Evolutionary conservation across 2,113 vertebrate genomes (phyloP).

Genomic region (Pelusios castaneus): DNA sequence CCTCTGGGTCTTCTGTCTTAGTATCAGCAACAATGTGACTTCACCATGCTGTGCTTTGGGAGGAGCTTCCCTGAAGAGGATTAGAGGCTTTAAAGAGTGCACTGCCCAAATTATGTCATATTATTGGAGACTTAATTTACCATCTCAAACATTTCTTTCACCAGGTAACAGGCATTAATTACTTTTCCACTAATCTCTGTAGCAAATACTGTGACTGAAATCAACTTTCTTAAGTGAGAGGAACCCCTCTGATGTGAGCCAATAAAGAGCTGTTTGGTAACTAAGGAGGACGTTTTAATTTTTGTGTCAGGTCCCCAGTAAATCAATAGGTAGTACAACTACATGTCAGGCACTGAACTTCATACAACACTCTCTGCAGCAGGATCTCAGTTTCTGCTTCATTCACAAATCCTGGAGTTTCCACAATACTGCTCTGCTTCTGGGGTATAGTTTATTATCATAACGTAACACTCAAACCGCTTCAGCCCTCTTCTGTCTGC

Average conservation of each 20-base stretch:
- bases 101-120: not conserved
- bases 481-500: not conserved
- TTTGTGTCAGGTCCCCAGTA: not conserved
- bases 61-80: not conserved
- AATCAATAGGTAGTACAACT: not conserved
- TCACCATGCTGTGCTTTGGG: not conserved
- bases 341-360: not conserved
- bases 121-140: not conserved
- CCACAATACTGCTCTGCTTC: not conserved
- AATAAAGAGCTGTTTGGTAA: not conserved
- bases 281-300: not conserved
- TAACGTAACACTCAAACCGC: not conserved
- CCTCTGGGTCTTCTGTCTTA: not conserved
- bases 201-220: not conserved
- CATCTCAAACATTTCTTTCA: conserved; percentile 14
- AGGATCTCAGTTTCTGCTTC: not conserved
- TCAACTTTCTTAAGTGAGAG: not conserved
- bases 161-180: not conserved
- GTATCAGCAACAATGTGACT: not conserved
- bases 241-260: not conserved
- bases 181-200: not conserved
- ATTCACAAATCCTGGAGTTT: not conserved
- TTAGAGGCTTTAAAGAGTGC: not conserved
- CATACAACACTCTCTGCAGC: not conserved
- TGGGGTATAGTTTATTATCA: not conserved